These are phyloP conservation scores for Gallinago undulata DNA, from an alignment of 2,113 vertebrate species.

Conservation along the genomic window DNA sequence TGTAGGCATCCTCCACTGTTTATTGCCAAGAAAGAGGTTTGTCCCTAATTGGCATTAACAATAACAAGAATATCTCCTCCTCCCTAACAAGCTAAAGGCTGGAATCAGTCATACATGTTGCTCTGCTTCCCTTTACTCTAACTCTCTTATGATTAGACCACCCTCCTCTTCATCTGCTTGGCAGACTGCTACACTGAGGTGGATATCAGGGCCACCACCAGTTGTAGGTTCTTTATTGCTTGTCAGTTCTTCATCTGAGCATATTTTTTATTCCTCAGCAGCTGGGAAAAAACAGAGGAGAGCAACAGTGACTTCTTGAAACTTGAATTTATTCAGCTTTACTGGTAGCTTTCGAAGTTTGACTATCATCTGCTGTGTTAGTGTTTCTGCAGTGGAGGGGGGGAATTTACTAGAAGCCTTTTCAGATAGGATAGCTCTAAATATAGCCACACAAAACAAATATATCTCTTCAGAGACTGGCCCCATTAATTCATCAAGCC, in stretches of 20 bases:
- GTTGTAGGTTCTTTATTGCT: not conserved
- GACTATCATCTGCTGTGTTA: not conserved
- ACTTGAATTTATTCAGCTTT: not conserved
- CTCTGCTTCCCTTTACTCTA: not conserved
- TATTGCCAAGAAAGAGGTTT: not conserved
- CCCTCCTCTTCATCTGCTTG: conserved; percentile 29
- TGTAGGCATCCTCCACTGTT: not conserved
- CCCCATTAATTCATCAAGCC: not conserved
- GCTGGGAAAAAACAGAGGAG: not conserved
- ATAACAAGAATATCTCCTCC: not conserved
- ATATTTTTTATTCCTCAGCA: not conserved
- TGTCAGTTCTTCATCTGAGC: not conserved
- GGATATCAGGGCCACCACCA: not conserved
- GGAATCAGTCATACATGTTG: not conserved
- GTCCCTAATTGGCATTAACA: conserved; percentile 9
- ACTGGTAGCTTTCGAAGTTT: not conserved
- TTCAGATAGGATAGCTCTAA: not conserved
- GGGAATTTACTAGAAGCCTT: not conserved
- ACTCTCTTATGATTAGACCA: not conserved
- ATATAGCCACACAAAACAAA: not conserved
- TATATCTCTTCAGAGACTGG: not conserved
- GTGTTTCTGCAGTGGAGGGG: not conserved
- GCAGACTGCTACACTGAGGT: not conserved
- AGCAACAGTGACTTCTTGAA: not conserved
- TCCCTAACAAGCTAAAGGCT: not conserved